A percentile compares a stretch with the other conserved stretches of the same genome.
These are phyloP conservation scores for Archivesica marissinica DNA, from an alignment of 1,140 invertebrate genomes.

Conservation along the genomic window DNA sequence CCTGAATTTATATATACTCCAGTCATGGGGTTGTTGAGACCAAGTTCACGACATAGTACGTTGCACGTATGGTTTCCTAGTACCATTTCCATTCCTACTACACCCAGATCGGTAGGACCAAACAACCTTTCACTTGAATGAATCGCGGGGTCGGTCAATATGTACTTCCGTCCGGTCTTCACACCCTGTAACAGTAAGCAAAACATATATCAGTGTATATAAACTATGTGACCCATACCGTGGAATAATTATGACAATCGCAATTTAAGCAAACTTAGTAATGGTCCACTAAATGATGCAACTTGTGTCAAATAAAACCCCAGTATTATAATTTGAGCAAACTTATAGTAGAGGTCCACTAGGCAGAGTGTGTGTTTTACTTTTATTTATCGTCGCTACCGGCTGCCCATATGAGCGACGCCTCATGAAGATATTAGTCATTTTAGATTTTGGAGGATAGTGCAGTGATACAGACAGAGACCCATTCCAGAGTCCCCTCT, in stretches of 20 bases:
- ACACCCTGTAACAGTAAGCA: background rate
- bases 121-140: conserved; percentile 7
- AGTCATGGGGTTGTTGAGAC: conserved; percentile 3
- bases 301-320: background rate
- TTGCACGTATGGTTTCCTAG: conserved; percentile 39
- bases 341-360: background rate
- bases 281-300: background rate
- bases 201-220: background rate
- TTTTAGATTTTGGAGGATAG: too few species aligned
- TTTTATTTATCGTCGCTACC: too few species aligned
- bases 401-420: too few species aligned
- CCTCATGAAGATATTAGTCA: too few species aligned
- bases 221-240: background rate
- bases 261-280: background rate
- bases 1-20: background rate
- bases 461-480: too few species aligned
- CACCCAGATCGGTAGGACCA: conserved; percentile 37
- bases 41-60: background rate
- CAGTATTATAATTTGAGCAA: background rate
- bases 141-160: conserved; percentile 25
- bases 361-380: too few species aligned
- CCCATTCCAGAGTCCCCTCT: too few species aligned
- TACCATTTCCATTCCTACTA: conserved; percentile 35
- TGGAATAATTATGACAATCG: background rate
- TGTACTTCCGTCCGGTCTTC: conserved; percentile 1